Evolutionary conservation across 2,113 vertebrate species (phyloP).

Genomic region (Dromas ardeola): DNA sequence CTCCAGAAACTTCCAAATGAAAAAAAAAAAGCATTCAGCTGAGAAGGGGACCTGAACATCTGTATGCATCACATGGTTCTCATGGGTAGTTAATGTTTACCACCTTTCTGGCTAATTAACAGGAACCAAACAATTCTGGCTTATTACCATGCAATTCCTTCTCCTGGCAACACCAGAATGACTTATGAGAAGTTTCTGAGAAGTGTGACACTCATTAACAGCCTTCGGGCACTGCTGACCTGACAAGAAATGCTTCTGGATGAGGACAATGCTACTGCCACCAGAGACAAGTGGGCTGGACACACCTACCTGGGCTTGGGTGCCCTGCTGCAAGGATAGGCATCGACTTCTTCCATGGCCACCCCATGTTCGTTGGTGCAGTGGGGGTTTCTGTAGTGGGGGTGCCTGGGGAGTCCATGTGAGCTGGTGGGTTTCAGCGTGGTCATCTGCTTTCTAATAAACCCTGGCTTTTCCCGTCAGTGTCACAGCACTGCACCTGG

Average conservation of each 20-base stretch:
- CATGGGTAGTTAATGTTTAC: constrained; percentile 18
- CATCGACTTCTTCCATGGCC: not conserved
- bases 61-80: not conserved
- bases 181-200: not conserved
- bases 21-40: not conserved
- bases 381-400: not conserved
- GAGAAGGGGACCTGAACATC: not conserved
- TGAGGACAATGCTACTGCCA: not conserved
- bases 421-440: not conserved
- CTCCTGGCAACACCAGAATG: not conserved
- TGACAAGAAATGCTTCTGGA: not conserved
- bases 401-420: fast-evolving
- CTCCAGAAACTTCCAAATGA: not conserved
- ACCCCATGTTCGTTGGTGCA: not conserved
- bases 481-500: not conserved
- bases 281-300: not conserved
- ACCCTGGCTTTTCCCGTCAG: not conserved
- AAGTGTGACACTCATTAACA: not conserved
- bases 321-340: not conserved
- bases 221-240: not conserved
- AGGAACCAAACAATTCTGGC: not conserved
- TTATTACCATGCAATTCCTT: constrained; percentile 2
- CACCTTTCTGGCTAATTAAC: not conserved
- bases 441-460: not conserved
- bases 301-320: fast-evolving